Evolutionary conservation across 2,797 vertebrate genomes (phyloP).

Genomic region (Notolepis coatsorum): DNA sequence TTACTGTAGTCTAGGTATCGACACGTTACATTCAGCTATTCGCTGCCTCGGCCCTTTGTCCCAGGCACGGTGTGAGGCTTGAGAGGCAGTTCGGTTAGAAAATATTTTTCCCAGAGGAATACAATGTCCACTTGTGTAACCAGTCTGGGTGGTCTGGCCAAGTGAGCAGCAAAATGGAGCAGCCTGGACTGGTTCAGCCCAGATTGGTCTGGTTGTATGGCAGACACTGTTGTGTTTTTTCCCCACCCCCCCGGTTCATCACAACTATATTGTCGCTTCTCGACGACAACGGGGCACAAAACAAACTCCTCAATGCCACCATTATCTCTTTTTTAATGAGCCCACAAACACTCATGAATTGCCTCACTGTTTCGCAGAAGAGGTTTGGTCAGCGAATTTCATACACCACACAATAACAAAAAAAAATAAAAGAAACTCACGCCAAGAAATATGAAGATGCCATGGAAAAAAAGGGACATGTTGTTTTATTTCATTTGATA

Average conservation of each 20-base stretch:
- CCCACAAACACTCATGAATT: conserved; percentile 60
- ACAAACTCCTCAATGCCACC: conserved; percentile 59
- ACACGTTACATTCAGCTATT: conserved; percentile 25
- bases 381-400: conserved; percentile 64
- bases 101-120: conserved; percentile 46
- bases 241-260: conserved; percentile 34
- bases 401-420: conserved; percentile 54
- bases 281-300: conserved; percentile 44
- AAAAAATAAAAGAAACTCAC: conserved; percentile 3
- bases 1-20: conserved; percentile 18
- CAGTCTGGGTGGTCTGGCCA: conserved; percentile 70
- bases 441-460: conserved; percentile 34
- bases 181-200: conserved; percentile 55
- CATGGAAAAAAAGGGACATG: conserved; percentile 37
- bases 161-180: conserved; percentile 52
- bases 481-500: conserved; percentile 62
- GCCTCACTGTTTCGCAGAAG: conserved; percentile 47
- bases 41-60: conserved; percentile 46
- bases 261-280: conserved; percentile 37
- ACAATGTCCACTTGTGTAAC: conserved; percentile 70
- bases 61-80: conserved; percentile 39
- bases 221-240: too few relatives aligned
- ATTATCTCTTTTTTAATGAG: conserved; percentile 72
- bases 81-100: conserved; percentile 38
- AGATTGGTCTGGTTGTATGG: conserved; percentile 60